Conservation (phyloP, 2,113 vertebrate genomes). For the Pungitius pungitius region DNA sequence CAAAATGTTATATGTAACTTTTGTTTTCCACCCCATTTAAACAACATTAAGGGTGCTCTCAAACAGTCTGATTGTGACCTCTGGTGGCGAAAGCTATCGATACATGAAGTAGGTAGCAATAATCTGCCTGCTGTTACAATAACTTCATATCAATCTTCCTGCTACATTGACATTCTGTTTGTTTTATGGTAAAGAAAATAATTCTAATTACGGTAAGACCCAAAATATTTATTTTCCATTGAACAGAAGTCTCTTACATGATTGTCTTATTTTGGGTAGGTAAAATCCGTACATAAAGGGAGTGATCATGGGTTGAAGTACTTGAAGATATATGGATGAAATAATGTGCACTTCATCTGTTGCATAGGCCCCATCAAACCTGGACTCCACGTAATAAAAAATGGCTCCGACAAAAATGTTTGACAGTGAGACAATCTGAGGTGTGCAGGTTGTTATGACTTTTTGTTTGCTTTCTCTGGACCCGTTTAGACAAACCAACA, state of each 20-base stretch:
- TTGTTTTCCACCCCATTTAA: no score
- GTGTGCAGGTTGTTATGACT: conserved; percentile 35
- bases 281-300: conserved; percentile 45
- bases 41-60: not conserved
- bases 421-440: conserved; percentile 45
- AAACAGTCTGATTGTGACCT: conserved; percentile 13
- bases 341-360: conserved; percentile 15
- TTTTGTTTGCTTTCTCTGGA: conserved; percentile 39
- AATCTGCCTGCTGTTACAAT: not conserved
- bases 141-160: not conserved
- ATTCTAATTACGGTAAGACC: not conserved
- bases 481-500: conserved; percentile 13
- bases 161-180: not conserved
- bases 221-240: not conserved
- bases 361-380: not conserved
- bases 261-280: conserved; percentile 21
- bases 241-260: conserved; percentile 27
- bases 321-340: conserved; percentile 31
- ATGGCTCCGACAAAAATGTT: conserved; percentile 29
- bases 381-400: conserved; percentile 29
- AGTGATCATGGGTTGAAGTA: conserved; percentile 28
- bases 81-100: conserved; percentile 8
- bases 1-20: no score
- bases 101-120: not conserved
- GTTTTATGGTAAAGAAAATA: not conserved